phyloP scores from a whole-genome alignment of 2,797 vertebrate genomes.

The Gymnocypris eckloni region DNA sequence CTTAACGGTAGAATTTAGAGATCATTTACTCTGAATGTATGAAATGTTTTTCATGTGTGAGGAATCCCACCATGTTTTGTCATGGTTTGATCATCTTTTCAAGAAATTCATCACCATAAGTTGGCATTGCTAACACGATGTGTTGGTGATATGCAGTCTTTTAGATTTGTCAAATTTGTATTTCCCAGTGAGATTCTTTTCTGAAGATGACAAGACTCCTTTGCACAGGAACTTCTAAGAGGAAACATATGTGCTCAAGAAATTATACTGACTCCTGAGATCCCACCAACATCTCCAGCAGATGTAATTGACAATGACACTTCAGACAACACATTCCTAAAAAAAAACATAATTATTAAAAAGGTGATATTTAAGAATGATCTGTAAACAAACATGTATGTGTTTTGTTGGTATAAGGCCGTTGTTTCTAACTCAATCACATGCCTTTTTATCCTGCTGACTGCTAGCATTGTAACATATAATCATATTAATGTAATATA shows the following conservation, averaged over 20 bases:
- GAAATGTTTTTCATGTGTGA: neutral
- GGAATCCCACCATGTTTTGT: neutral
- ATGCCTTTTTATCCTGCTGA: neutral
- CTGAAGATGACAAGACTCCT: conserved; percentile 43
- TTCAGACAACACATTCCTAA: neutral
- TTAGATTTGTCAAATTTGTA: neutral
- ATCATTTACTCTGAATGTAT: no score
- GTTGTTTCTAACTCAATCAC: neutral
- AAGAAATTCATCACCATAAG: neutral
- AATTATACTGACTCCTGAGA: neutral
- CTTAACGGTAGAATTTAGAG: neutral
- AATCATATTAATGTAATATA: neutral
- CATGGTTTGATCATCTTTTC: neutral
- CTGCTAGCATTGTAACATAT: neutral
- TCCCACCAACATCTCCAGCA: neutral
- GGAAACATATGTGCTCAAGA: neutral
- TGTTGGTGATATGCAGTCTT: neutral
- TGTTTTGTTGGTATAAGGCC: neutral
- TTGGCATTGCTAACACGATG: neutral
- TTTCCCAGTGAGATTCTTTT: conserved; percentile 55
- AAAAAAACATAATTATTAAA: neutral
- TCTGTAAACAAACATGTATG: neutral
- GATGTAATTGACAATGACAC: neutral
- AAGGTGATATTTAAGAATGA: neutral
- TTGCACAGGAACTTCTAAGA: conserved; percentile 38